Base-by-base conservation (phyloP, 53 echinoderm and acorn worm genomes). In the Apostichopus leukothele region DNA sequence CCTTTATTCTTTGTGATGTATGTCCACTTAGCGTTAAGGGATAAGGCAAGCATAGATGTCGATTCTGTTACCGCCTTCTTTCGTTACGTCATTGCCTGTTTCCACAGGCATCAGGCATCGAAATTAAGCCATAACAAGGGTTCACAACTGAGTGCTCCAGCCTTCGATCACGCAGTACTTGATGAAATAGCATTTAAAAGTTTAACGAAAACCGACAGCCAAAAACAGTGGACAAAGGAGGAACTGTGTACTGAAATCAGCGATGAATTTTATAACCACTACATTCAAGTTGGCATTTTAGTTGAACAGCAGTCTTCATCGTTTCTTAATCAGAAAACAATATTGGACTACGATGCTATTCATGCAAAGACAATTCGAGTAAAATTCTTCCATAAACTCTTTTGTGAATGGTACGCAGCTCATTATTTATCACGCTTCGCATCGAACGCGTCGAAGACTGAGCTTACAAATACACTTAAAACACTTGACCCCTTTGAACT, bases 331-430 rank as follows among this genome's bases (percentile, higher is more conserved):
- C 18, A 81, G 22, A 18, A 21, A n/a, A 18, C 6, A 71, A 18
- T 18, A 6, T 71, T 71, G 18, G n/a, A 18, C 13, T 18, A 13
- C 18, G 71, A 71, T 71, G 6, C 0, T 16, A 71, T 71, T 71
- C n/a, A 71, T 19, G 6, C 18, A 6, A 6, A 71, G 18, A 71
- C 71, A 19, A 71, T 13, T 11, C 52, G 55, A 5, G 81, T 81
- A 19, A 53, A 19, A 10, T 81, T 81, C 55, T 81, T 50, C 19
- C 81, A 81, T 59, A n/a, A 81, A 20, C 5, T 81, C 3, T 81
- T 81, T 81, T 54, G 81, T 9, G 81, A 81, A 22, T 81, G 81
- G 81, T 81, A 81, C 16, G 81, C 81, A 59, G 81, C 81, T 19
- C 81, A 81, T 25, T 54, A n/a, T 12, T 59, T 81, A 20, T 81